These are phyloP conservation scores for Drosophila malerkotliana DNA, from an alignment of 1,140 invertebrate genomes.

Conservation along the genomic window DNA sequence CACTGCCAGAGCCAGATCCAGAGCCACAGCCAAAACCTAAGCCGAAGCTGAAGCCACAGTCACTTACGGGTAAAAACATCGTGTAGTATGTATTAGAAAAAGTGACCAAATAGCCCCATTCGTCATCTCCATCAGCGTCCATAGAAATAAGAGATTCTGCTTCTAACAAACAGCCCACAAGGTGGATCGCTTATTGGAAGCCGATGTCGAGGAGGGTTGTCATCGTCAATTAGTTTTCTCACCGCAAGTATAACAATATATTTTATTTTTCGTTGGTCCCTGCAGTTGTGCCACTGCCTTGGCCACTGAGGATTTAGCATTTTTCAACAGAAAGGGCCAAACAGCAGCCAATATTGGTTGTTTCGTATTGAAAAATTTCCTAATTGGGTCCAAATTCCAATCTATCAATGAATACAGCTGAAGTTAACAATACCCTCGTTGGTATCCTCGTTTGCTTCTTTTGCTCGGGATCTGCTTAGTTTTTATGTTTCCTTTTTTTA, in stretches of 20 bases:
- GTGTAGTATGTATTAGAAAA: conserved; percentile 9
- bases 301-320: conserved; percentile 61
- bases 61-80: conserved; percentile 21
- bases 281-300: conserved; percentile 22
- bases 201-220: conserved; percentile 41
- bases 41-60: not conserved
- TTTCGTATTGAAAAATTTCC: conserved; percentile 67
- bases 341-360: conserved; percentile 29
- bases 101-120: conserved; percentile 31
- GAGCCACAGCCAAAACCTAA: not conserved
- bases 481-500: not conserved
- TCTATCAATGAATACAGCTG: conserved; percentile 68
- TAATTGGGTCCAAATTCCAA: conserved; percentile 80
- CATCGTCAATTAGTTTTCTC: conserved; percentile 77
- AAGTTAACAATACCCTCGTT: conserved; percentile 23
- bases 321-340: conserved; percentile 61
- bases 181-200: conserved; percentile 19
- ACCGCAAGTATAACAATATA: conserved; percentile 73
- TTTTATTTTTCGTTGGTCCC: conserved; percentile 61
- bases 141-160: conserved; percentile 22
- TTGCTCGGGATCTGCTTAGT: not conserved
- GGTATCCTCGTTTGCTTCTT: conserved; percentile 14
- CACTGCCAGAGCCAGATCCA: not conserved
- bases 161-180: not conserved
- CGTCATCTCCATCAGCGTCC: not conserved